Evolutionary conservation across 2,113 vertebrate genomes (phyloP), one percentile per base, ranked within the genome.

Genomic region (Perca fluviatilis): DNA sequence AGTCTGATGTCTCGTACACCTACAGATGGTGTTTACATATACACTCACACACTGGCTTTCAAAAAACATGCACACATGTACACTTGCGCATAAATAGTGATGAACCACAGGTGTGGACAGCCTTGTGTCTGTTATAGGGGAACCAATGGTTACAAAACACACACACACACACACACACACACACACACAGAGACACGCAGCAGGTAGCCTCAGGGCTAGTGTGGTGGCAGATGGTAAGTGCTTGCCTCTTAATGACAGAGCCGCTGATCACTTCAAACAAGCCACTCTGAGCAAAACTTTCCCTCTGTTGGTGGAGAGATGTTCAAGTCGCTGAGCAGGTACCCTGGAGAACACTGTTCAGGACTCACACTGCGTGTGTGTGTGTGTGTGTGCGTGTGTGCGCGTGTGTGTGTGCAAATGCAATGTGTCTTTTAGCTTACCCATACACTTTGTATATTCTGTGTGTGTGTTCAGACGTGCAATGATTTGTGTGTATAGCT

Each of bases 181-280:
- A 25, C 64, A 49, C 64, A 49, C 15, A 46, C 63, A 50, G 36
- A n/a, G 46, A 63, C 74, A 63, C 50, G 33, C 47, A 70, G 54
- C 64, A 66, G 50, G 50, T 63, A 76, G 80, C 86, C 89, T 88
- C 80, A 56, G 89, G 74, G 83, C 84, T 88, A 74, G 63, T 79
- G 91, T 92, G 91, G 88, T 27, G 49, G 36, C 75, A 88, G 70
- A 68, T 83, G 68, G 91, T 85, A 83, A 91, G 18, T 84, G 79
- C 77, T 9, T 60, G 25, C 62, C 72, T 80, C 63, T 83, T 82
- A 89, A 89, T 88, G 84, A 86, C 83, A 79, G 78, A 82, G 81
- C 53, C 3, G 56, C 67, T 73, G 74, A 89, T 90, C 74, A 83
- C 85, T 87, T 92, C 79, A 90, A 83, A 88, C 80, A 80, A 74